Conservation (phyloP, 2,888 invertebrate species). For the Podotricha telesiphe region DNA sequence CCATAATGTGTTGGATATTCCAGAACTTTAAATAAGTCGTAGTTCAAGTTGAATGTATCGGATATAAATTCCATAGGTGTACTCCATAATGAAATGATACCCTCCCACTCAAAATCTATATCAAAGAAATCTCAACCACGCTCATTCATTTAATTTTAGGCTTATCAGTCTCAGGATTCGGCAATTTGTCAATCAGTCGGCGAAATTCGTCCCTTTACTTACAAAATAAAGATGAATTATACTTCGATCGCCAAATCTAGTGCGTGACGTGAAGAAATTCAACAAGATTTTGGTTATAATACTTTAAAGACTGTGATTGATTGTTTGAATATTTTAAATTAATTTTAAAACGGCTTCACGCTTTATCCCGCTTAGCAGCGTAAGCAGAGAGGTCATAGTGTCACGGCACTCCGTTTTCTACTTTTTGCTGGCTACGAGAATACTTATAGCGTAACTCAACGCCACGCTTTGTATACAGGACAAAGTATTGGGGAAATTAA, state of each 20-base stretch:
- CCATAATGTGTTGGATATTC: too few species aligned
- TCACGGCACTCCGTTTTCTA: too few species aligned
- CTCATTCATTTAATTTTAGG: slow-evolving; percentile 4
- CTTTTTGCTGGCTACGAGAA: too few species aligned
- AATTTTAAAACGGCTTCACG: too few species aligned
- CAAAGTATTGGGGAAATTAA: too few species aligned
- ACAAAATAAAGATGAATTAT: slow-evolving; percentile 7
- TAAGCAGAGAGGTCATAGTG: too few species aligned
- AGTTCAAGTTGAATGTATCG: too few species aligned
- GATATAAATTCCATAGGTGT: neutral
- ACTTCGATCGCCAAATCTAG: neutral
- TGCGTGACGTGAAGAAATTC: neutral
- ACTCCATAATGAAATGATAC: neutral
- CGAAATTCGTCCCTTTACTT: neutral
- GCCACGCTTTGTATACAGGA: too few species aligned
- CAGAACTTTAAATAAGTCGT: too few species aligned
- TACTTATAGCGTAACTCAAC: too few species aligned
- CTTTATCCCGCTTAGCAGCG: too few species aligned
- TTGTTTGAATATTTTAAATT: too few species aligned
- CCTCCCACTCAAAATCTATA: neutral
- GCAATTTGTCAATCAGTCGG: slow-evolving; percentile 12
- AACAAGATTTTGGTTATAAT: neutral
- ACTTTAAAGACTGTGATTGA: neutral
- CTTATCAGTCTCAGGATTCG: slow-evolving; percentile 6
- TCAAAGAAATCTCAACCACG: neutral